Conservation (phyloP, 2,113 vertebrate genomes). For the Rhea americana region DNA sequence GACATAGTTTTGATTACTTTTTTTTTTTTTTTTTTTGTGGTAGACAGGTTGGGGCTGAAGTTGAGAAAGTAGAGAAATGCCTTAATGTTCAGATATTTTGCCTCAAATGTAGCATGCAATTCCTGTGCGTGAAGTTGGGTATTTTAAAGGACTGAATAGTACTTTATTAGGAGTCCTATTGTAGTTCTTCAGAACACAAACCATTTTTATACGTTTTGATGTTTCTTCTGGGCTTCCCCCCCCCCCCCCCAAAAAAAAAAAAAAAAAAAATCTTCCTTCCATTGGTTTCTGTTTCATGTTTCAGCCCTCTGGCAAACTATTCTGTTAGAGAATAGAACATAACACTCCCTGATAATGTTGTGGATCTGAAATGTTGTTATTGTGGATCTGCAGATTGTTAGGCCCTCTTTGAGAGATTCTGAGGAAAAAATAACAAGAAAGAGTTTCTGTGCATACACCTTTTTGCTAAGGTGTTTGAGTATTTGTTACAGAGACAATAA, state of each 20-base stretch:
- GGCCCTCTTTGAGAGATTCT: background rate
- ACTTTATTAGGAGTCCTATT: background rate
- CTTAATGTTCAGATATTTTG: background rate
- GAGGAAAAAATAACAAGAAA: background rate
- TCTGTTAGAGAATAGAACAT: background rate
- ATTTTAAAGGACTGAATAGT: background rate
- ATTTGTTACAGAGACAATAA: background rate
- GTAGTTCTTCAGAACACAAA: no score
- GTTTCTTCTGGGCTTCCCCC: background rate
- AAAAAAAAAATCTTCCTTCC: background rate
- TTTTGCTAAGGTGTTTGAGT: background rate
- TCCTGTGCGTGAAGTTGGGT: background rate
- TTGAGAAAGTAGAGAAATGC: background rate
- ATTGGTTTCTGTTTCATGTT: background rate
- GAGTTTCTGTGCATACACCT: background rate
- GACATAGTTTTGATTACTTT: background rate
- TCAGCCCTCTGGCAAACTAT: background rate
- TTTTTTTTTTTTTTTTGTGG: no score
- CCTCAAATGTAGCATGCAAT: background rate
- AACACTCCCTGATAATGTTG: background rate
- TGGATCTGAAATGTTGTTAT: conserved; percentile 17
- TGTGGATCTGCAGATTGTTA: background rate
- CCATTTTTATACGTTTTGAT: background rate
- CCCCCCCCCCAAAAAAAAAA: no score
- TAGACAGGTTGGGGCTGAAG: background rate